Percentiles rank a stretch among this genome's conserved stretches.
Conservation (phyloP, 2,797 vertebrate species). For the Mormyrus hasselquistii region DNA sequence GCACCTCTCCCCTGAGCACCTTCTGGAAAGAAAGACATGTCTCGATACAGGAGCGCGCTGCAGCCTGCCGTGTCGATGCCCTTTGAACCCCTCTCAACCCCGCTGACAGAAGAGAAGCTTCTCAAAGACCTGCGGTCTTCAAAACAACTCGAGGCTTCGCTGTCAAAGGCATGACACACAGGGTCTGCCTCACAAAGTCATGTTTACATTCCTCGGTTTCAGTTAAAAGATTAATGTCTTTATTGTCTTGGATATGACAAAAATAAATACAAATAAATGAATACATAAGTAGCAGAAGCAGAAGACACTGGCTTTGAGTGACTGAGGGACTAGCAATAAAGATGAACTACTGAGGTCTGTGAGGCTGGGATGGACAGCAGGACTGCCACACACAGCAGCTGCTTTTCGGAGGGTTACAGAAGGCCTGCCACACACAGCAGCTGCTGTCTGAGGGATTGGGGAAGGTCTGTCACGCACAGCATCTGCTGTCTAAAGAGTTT, state of each 20-base stretch:
- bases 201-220: slow-evolving; percentile 12
- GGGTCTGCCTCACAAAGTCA: neutral
- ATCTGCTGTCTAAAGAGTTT: neutral
- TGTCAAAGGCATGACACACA: slow-evolving; percentile 14
- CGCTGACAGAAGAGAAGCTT: neutral
- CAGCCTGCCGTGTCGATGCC: neutral
- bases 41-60: neutral
- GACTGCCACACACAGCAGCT: neutral
- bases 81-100: slow-evolving; percentile 3
- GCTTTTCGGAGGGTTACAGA: neutral
- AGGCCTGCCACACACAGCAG: neutral
- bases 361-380: neutral
- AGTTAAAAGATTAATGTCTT: slow-evolving; percentile 6
- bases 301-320: slow-evolving; percentile 28
- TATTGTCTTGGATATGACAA: neutral
- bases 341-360: neutral
- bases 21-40: neutral
- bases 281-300: slow-evolving; percentile 36
- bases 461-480: neutral
- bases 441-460: neutral
- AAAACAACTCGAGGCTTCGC: neutral
- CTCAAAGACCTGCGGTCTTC: slow-evolving; percentile 8
- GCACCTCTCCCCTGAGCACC: neutral
- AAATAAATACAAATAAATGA: slow-evolving; percentile 31
- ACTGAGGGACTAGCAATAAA: slow-evolving; percentile 19